Evolutionary conservation across 2,888 invertebrate species (phyloP), one percentile per base, ranked within the genome.

Genomic region (Ceramica pisi): DNA sequence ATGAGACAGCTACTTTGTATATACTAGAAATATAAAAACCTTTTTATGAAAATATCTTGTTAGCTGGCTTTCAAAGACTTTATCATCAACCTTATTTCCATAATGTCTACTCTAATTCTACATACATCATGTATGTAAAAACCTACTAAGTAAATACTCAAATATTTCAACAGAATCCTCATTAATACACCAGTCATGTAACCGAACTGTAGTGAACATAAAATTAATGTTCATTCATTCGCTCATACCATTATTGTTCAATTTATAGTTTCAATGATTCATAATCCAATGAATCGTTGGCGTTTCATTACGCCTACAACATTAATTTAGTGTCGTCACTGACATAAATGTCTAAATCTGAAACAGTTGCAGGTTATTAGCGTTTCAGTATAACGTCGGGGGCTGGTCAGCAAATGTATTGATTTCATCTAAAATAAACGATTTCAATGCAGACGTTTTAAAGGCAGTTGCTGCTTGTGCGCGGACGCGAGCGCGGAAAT

Each of bases 401-500:
- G 48, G 21, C 41, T 68, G 69, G 71, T 81, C 80, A 77, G 79
- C 73, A 72, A 38, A 67, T 57, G 69, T 87, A 87, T 88, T 80
- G 88, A 87, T 86, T 85, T 81, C 38, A 67, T 75, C 83, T 81
- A 84, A 85, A 87, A 88, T 88, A 86, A 84, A 80, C 69, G 59
- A 77, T 84, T 83, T 82, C 75, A 73, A 63, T 83, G 75, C 76
- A 83, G 78, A 70, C 71, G 55, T 44, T 66, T 76, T 61, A 51
- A 75, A 61, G 51, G 35, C 12, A 0, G 8, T n/a, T 9, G 16
- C 31, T 19, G 10, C 1, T 21, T 26, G 5, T 14, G 14, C 21
- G 21, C 31, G 19, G 21, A 67, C 21, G 67, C 26, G 67, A n/a
- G 7, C 44, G 26, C 57, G 26, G 12, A 2, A 38, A n/a, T 55